Conservation (phyloP, 2,113 vertebrate species). For the Bufo gargarizans region DNA sequence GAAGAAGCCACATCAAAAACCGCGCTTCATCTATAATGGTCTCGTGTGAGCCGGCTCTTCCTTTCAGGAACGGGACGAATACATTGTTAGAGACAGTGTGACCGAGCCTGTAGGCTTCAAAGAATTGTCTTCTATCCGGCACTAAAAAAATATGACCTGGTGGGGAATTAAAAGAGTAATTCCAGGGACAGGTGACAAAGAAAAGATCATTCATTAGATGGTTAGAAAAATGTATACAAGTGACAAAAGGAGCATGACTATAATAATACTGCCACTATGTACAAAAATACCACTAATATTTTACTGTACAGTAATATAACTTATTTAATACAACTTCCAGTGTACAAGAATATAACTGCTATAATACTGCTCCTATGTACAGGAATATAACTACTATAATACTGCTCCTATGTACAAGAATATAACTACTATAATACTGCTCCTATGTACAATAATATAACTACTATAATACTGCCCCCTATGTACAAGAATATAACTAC, state of each 20-base stretch:
- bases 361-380: not conserved
- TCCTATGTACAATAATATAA: not conserved
- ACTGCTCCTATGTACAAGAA: slow-evolving; percentile 1
- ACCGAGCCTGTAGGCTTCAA: not conserved
- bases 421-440: not conserved
- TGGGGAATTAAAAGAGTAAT: not conserved
- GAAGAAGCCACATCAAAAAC: not conserved
- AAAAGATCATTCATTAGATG: not conserved
- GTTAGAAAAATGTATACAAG: not conserved
- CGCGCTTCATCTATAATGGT: not conserved
- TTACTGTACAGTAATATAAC: not conserved
- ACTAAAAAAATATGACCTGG: not conserved
- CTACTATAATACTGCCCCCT: not conserved
- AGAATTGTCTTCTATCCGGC: not conserved
- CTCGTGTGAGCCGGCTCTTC: not conserved
- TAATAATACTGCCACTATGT: not conserved
- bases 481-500: not conserved
- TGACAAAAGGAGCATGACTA: not conserved
- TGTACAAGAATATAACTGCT: not conserved
- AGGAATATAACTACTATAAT: not conserved
- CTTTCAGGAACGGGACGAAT: not conserved
- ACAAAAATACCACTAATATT: not conserved
- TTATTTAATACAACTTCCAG: not conserved
- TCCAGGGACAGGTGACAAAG: not conserved
- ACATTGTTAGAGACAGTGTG: not conserved